These are phyloP conservation scores for Malurus alboscapulatus DNA, from an alignment of 2,113 vertebrate genomes.

Conservation along the genomic window DNA sequence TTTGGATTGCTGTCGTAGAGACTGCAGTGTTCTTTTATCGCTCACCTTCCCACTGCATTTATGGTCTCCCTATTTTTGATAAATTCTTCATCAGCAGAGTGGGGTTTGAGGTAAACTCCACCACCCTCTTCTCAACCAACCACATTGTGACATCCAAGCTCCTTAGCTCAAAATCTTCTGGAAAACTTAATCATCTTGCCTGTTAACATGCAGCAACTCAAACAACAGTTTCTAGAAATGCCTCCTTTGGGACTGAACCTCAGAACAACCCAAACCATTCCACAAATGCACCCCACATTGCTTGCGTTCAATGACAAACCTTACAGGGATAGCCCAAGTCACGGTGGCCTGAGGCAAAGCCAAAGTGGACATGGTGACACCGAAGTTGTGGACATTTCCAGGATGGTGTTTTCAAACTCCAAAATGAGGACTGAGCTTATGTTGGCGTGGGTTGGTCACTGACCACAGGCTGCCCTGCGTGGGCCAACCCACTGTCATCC, in stretches of 20 bases:
- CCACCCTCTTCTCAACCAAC: background rate
- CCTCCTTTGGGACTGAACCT: background rate
- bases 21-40: background rate
- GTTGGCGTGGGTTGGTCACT: background rate
- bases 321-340: background rate
- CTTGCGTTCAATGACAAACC: background rate
- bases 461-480: background rate
- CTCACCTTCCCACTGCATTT: fast-evolving
- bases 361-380: background rate
- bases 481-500: background rate
- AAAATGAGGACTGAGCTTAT: background rate
- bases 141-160: background rate
- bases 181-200: background rate
- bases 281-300: background rate
- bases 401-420: background rate
- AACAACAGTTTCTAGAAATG: background rate
- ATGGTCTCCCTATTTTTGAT: background rate
- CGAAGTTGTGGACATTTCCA: background rate
- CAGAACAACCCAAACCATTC: background rate
- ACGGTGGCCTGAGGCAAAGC: background rate
- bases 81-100: background rate
- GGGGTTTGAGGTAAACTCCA: background rate
- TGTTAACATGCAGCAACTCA: background rate
- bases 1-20: background rate
- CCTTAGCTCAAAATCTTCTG: background rate